These are phyloP conservation scores for Trichogramma pretiosum DNA, from an alignment of 1,140 invertebrate genomes.

Conservation along the genomic window DNA sequence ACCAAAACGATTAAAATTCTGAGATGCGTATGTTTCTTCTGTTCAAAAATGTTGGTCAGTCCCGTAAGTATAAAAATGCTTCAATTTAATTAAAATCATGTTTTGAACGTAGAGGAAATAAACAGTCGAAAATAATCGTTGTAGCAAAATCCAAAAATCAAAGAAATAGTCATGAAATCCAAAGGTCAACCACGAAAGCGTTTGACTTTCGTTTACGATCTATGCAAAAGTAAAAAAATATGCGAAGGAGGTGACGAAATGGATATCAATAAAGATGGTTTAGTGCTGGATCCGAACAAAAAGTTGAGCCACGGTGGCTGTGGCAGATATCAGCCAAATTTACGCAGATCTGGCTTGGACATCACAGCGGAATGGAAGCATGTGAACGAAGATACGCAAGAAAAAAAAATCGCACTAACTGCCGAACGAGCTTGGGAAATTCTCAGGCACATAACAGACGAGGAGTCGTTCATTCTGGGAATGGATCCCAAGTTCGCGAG, in stretches of 20 bases:
- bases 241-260: conserved; percentile 98
- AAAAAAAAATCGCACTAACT: conserved; percentile 85
- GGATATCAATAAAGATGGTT: conserved; percentile 72
- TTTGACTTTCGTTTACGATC: conserved; percentile 90
- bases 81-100: not conserved
- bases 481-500: conserved; percentile 93
- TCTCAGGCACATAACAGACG: conserved; percentile 93
- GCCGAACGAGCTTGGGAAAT: conserved; percentile 96
- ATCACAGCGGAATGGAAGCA: conserved; percentile 96
- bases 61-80: conserved; percentile 59
- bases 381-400: conserved; percentile 95
- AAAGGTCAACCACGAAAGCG: conserved; percentile 94
- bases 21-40: conserved; percentile 95
- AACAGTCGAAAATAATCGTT: conserved; percentile 10
- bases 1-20: conserved; percentile 96
- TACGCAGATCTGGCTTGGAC: conserved; percentile 81
- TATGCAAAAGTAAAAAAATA: conserved; percentile 96
- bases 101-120: not conserved
- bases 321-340: conserved; percentile 92
- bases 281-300: conserved; percentile 51
- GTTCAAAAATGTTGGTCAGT: conserved; percentile 89
- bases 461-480: conserved; percentile 91
- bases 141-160: conserved; percentile 87
- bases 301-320: conserved; percentile 89
- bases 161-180: conserved; percentile 93